These are phyloP conservation scores for Gallinago solitaria DNA, from an alignment of 2,797 vertebrate species.

Conservation along the genomic window DNA sequence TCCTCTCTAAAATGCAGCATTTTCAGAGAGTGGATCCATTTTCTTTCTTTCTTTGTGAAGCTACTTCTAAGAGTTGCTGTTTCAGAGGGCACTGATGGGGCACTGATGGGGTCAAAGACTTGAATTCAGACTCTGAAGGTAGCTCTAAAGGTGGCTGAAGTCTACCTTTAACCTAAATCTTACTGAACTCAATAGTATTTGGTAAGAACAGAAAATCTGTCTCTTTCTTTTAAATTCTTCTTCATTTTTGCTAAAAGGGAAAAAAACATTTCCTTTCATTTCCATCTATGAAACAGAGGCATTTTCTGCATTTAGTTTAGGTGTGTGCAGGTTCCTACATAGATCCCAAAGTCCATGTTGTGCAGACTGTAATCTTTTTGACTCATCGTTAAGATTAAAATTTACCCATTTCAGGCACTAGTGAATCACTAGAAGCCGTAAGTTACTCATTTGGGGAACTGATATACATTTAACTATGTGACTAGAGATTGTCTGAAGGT, in stretches of 20 bases:
- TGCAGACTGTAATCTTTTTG: not conserved
- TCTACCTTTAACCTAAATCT: not conserved
- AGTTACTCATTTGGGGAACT: not conserved
- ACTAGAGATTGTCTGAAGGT: not conserved
- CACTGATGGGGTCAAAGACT: not conserved
- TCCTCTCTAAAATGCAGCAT: not conserved
- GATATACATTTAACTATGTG: not conserved
- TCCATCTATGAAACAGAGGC: not conserved
- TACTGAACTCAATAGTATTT: not conserved
- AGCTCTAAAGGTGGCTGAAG: not conserved
- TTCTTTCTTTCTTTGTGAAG: not conserved
- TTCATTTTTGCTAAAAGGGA: not conserved
- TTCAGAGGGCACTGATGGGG: not conserved
- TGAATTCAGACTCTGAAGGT: not conserved
- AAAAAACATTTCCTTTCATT: not conserved
- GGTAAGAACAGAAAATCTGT: not conserved
- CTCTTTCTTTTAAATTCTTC: not conserved
- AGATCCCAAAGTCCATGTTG: not conserved
- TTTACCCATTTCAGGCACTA: not conserved
- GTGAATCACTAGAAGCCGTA: not conserved
- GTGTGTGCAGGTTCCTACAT: not conserved
- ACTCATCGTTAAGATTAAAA: not conserved
- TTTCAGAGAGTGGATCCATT: not conserved
- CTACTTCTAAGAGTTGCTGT: not conserved
- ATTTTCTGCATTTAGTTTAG: not conserved